A percentile compares a stretch with the other conserved stretches of the same genome.
Conservation (phyloP, 2,113 vertebrate species). For the Crotalus helleri region DNA sequence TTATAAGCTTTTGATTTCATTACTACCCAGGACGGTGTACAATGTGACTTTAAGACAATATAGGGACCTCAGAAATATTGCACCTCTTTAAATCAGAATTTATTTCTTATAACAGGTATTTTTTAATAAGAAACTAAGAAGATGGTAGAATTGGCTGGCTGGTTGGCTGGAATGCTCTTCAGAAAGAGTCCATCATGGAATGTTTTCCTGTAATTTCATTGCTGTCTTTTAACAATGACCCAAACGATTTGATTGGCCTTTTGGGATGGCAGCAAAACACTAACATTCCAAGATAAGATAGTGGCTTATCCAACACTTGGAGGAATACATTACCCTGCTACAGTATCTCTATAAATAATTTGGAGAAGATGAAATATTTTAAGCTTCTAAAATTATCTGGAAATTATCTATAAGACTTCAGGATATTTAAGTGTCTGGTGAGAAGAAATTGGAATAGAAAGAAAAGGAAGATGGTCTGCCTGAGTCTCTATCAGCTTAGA, state of each 20-base stretch:
- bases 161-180: not conserved
- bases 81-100: not conserved
- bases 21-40: not conserved
- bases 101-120: not conserved
- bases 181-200: not conserved
- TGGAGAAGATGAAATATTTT: not conserved
- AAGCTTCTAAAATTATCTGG: not conserved
- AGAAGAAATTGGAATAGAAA: not conserved
- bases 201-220: not conserved
- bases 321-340: not conserved
- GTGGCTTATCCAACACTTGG: not conserved
- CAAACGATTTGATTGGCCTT: not conserved
- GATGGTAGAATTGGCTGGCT: not conserved
- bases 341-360: not conserved
- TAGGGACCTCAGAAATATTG: not conserved
- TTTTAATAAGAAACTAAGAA: not conserved
- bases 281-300: not conserved
- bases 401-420: not conserved
- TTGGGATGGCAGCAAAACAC: not conserved
- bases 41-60: not conserved
- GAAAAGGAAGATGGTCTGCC: not conserved
- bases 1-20: not conserved
- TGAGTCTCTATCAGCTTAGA: not conserved
- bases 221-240: not conserved
- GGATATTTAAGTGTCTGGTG: not conserved